Conservation (phyloP, 2,113 vertebrate genomes). For the Balaenoptera acutorostrata region DNA sequence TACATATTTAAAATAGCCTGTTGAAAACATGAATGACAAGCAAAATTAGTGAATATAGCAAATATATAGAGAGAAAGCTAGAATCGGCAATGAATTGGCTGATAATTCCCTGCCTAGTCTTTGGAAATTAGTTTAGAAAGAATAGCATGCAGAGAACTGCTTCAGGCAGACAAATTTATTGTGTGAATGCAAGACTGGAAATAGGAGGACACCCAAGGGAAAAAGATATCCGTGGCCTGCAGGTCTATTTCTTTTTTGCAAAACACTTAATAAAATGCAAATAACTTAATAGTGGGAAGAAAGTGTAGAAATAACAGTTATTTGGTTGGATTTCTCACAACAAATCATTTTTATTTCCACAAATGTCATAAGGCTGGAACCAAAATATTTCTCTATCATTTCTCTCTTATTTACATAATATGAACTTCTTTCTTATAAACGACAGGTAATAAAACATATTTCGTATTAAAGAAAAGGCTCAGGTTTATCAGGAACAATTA, state of each 20-base stretch:
- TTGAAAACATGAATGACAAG: constrained; percentile 36
- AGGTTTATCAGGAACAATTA: neutral
- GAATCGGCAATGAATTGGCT: neutral
- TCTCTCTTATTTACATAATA: constrained; percentile 1
- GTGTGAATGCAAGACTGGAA: neutral
- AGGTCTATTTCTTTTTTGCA: neutral
- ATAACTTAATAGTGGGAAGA: neutral
- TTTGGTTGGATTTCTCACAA: neutral
- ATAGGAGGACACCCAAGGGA: neutral
- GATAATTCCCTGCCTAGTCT: constrained; percentile 8
- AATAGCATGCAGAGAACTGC: neutral
- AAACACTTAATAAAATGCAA: constrained; percentile 41
- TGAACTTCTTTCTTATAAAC: neutral
- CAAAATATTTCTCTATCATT: constrained; percentile 3
- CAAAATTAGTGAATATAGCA: neutral
- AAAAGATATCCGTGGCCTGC: neutral
- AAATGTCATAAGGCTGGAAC: neutral
- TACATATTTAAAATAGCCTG: neutral
- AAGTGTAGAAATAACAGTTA: neutral
- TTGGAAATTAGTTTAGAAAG: constrained; percentile 46
- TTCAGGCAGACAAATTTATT: constrained; percentile 33
- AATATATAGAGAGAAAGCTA: neutral
- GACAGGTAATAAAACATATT: neutral
- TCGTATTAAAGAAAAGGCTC: constrained; percentile 8
- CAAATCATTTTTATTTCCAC: constrained; percentile 37